Evolutionary conservation across 1,140 invertebrate species (phyloP).

Genomic region (Atopsyche davidsoni): DNA sequence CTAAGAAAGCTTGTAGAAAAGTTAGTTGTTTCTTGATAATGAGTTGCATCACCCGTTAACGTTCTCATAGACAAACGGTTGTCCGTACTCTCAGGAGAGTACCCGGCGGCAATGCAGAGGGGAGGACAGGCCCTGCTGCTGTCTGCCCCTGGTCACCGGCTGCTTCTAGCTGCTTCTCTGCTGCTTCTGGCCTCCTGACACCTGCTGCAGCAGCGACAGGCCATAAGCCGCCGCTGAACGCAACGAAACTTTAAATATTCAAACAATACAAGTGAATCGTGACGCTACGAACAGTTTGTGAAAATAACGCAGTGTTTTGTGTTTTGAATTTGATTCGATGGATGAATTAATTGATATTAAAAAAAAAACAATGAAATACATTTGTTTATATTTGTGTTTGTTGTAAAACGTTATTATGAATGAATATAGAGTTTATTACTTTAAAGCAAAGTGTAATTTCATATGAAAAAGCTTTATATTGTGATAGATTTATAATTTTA

Average conservation of each 20-base stretch:
- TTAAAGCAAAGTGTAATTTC: not conserved
- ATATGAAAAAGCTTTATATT: too few species aligned
- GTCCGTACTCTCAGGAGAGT: constrained; percentile 66
- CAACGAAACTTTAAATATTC: not conserved
- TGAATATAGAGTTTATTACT: not conserved
- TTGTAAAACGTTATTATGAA: too few species aligned
- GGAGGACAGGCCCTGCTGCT: constrained; percentile 69
- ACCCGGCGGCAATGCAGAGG: constrained; percentile 86
- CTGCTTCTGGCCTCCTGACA: constrained; percentile 42
- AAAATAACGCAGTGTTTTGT: too few species aligned
- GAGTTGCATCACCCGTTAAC: constrained; percentile 15
- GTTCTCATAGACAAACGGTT: constrained; percentile 24
- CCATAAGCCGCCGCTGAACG: not conserved
- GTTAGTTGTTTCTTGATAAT: too few species aligned
- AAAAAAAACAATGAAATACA: constrained; percentile 2
- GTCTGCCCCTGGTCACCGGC: constrained; percentile 58
- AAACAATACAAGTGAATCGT: too few species aligned
- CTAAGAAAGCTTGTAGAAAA: too few species aligned
- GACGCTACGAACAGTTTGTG: too few species aligned
- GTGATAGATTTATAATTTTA: too few species aligned
- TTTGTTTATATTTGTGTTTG: not conserved
- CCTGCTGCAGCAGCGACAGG: not conserved
- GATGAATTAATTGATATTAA: not conserved
- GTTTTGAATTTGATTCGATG: not conserved
- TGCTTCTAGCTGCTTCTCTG: constrained; percentile 50